Conservation (phyloP, 2,113 vertebrate genomes). For the Oenanthe oenanthe region DNA sequence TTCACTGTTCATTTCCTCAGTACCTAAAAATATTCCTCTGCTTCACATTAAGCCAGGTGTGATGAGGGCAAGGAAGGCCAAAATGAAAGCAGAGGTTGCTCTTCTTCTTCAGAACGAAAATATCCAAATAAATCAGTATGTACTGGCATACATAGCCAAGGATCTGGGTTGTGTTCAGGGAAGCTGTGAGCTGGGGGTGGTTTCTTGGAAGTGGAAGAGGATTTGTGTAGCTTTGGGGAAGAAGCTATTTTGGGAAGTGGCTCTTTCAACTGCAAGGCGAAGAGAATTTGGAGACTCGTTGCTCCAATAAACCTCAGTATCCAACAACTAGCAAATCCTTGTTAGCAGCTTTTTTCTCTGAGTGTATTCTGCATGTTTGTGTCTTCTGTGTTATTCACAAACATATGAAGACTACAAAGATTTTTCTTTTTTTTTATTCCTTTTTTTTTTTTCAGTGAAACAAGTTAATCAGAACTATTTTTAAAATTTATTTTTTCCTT, state of each 20-base stretch:
- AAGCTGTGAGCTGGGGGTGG: neutral
- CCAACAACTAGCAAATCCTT: neutral
- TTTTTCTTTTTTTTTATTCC: neutral
- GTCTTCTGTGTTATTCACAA: neutral
- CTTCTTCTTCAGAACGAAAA: neutral
- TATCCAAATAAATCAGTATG: neutral
- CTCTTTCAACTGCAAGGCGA: neutral
- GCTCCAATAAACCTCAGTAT: neutral
- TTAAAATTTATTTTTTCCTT: neutral
- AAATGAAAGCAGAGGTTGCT: neutral
- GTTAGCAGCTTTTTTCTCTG: neutral
- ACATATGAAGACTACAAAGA: neutral
- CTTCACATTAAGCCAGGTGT: neutral
- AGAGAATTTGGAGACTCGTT: neutral
- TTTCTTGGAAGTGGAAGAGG: neutral
- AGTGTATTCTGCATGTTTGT: neutral
- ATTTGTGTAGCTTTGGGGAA: neutral
- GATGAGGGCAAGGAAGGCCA: constrained; percentile 4
- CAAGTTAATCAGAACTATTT: constrained; percentile 8
- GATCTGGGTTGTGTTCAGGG: neutral
- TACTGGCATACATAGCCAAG: neutral
- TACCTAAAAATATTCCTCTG: constrained; percentile 35
- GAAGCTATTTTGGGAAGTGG: neutral
- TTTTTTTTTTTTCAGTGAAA: neutral
- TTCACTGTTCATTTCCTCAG: constrained; percentile 10